Base-by-base conservation (phyloP, 2,797 vertebrate species). In the Crenuchus spilurus region DNA sequence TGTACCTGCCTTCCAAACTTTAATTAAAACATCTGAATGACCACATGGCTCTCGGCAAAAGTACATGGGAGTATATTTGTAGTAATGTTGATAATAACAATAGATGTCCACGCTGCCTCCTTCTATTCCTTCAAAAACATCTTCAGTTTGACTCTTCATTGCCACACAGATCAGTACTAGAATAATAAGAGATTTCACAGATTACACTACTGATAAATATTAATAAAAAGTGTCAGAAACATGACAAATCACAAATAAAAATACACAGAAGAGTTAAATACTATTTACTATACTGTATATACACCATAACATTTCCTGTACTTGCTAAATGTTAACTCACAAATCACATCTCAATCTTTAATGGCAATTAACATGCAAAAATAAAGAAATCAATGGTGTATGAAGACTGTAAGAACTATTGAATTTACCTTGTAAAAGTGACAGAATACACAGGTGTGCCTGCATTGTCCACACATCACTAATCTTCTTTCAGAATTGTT, bases 371-470 rank as follows among this genome's bases (percentile, higher is more conserved):
- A 51, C 48, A 44, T 42, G 3, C 4, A 1, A 22, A 13, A 2
- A 13, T 2, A 7, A 9, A 30, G 3, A 55, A 16, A 20, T 37
- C 35, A 4, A 10, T 37, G 10, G 35, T 37, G 35, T 4, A 4
- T 4, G 35, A 10, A 37, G 4, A 37, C 10, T 10, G 10, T 4
- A 4, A 37, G 10, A 37, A 4, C 30, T 10, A 60, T 39, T 16
- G 8, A 14, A 77, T 55, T 79, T 62, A 77, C 80, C 61, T 57
- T 33, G 7, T 3, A 67, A 33, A 74, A 75, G 41, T 30, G 24
- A 31, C 3, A 74, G 16, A 52, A 62, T 70, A 37, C 31, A 57
- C 26, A 75, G 42, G 75, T 35, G 51, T 1, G 26, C 22, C 44
- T 65, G 33, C 44, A 70, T 71, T 51, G 1, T 33, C 52, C 52